Base-by-base conservation (phyloP, 2,113 vertebrate species). In the Engraulis encrasicolus region DNA sequence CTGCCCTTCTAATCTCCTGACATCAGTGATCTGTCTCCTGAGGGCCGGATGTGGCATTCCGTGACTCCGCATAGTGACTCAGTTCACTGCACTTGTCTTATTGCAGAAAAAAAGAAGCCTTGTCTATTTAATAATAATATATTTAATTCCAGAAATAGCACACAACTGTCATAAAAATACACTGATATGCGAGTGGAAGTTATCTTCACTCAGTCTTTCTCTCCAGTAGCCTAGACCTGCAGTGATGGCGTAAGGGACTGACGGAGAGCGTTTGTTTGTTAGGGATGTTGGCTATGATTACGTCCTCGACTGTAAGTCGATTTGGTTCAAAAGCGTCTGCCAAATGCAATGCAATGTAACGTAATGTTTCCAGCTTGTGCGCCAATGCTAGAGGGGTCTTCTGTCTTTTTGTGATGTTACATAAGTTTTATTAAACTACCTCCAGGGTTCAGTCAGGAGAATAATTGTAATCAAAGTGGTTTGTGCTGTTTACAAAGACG, bases 181-280 rank as follows among this genome's bases (percentile, higher is more conserved):
- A 82, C 14, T 78, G 58, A 89, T 85, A 50, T 83, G 83, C 40
- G 61, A 81, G 14, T 86, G 85, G 85, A 48, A 89, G 77, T 38
- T 23, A 36, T 50, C 27, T 18, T 36, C 74, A 38, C 15, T 66
- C 54, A 83, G 85, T 78, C 40, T 66, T 45, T 86, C 77, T 84
- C 77, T 36, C 66, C 31, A 17, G 66, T 27, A 0, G 27, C 23
- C 0, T 27, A 31, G 23, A 66, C 31, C 0, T 14, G 66, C 66
- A 34, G 66, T 74, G 66, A 74, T 31, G 66, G 66, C 66, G 66
- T 23, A 11, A 27, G 34, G 58, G 58, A 74, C 1, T 11, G 11
- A 74, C 27, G 12, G 34, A 23, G 17, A 36, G 27, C 5, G 15
- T 19, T 19, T 2, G 66, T 34, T 34, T 74, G n/a, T n/a, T n/a